These are phyloP conservation scores for Tetraodon nigroviridis DNA, from an alignment of 2,113 vertebrate genomes.

Conservation along the genomic window DNA sequence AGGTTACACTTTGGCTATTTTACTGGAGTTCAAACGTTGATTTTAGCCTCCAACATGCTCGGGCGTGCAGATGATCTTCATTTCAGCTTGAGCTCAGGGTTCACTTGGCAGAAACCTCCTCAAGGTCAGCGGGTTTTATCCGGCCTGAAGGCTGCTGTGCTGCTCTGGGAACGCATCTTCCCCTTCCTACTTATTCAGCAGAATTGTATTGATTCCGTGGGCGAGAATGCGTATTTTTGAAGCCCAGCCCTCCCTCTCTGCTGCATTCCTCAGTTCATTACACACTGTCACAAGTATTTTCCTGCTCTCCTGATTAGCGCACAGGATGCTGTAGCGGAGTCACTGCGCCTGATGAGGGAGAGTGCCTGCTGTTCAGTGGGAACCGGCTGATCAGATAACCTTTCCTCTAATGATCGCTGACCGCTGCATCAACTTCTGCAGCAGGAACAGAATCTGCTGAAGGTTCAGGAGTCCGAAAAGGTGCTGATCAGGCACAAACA, in stretches of 20 bases:
- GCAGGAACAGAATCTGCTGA: constrained; percentile 21
- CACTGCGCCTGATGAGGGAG: background rate
- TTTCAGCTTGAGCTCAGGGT: background rate
- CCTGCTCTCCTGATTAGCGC: background rate
- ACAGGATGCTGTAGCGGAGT: too few species aligned
- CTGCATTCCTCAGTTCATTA: background rate
- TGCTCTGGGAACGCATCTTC: background rate
- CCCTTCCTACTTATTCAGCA: constrained; percentile 1
- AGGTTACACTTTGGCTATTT: too few species aligned
- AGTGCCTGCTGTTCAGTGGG: background rate
- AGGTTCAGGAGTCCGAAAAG: constrained; percentile 17
- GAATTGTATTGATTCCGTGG: constrained; percentile 9
- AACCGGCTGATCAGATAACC: background rate
- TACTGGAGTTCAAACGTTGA: too few species aligned
- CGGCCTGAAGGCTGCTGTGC: background rate
- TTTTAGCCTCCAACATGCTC: too few species aligned
- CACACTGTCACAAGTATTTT: background rate
- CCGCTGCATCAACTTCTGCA: background rate
- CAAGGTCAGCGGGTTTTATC: background rate
- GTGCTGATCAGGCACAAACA: constrained; percentile 21
- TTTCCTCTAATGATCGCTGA: background rate
- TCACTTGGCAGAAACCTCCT: background rate
- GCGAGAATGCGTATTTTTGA: background rate
- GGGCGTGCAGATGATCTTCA: background rate
- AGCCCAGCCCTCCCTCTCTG: background rate